These are phyloP conservation scores for Falco berigora DNA, from an alignment of 2,797 vertebrate genomes.

Conservation along the genomic window DNA sequence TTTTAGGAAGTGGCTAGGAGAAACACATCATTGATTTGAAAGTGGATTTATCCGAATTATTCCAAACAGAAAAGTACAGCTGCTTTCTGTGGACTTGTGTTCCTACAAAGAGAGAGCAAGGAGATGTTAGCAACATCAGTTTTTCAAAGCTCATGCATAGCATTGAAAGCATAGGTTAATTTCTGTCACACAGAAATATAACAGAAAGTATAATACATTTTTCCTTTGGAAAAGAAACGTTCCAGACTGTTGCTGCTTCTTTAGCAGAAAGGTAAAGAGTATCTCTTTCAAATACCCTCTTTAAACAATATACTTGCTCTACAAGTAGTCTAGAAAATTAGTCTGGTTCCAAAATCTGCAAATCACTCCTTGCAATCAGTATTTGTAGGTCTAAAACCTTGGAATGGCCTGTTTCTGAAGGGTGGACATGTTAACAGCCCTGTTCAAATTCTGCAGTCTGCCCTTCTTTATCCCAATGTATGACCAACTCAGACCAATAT, in stretches of 20 bases:
- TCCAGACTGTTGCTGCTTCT: not conserved
- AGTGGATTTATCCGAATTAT: not conserved
- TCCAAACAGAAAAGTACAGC: not conserved
- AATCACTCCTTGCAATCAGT: not conserved
- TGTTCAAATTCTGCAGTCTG: not conserved
- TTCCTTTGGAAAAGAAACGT: not conserved
- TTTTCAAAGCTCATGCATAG: not conserved
- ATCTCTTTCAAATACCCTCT: not conserved
- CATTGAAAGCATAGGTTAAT: not conserved
- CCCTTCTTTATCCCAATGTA: not conserved
- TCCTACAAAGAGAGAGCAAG: not conserved
- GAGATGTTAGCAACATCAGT: not conserved
- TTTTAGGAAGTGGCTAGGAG: not conserved
- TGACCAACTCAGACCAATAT: not conserved
- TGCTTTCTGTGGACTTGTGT: not conserved
- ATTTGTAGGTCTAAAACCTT: not conserved
- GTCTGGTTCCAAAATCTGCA: not conserved
- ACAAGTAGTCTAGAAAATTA: slow-evolving; percentile 22
- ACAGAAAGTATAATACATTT: not conserved
- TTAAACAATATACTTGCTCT: not conserved
- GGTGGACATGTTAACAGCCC: not conserved
- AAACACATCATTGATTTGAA: not conserved
- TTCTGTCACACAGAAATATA: slow-evolving; percentile 8
- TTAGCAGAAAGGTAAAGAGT: not conserved
- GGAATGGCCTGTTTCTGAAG: not conserved